Evolutionary conservation across 2,888 invertebrate species (phyloP), one percentile per base, ranked within the genome.

Genomic region (Drosophila neonasuta): DNA sequence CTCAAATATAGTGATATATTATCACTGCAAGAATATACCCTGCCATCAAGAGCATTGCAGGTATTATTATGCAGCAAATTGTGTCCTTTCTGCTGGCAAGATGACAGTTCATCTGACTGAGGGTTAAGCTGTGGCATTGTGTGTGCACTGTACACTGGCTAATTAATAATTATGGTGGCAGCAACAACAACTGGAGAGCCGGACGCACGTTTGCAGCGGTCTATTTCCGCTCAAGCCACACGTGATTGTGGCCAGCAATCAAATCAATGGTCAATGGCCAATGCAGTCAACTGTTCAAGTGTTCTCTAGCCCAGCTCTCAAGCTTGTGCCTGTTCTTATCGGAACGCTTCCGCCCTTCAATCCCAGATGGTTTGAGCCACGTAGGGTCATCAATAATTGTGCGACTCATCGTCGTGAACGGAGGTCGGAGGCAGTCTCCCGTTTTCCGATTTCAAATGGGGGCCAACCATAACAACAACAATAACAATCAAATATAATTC

Each of bases 401-500:
- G 13, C 51, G 56, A 59, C 50, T 72, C 58, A 70, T 75, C 51
- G 61, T 36, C 34, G n/a, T 32, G 9, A 10, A 32, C 36, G 36
- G n/a, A 36, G 24, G 24, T 24, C 24, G 24, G 24, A 24, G 24
- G 24, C 24, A 24, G 32, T 32, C 32, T 41, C 39, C 39, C 39
- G 39, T 41, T 13, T 41, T 41, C 39, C 39, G 39, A 39, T 39
- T 39, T 11, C 29, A 17, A 17, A 41, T 59, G 55, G 30, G 8
- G 30, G 46, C 36, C 36, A 32, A 8, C 32, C 8, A 32, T 32
- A 52, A 58, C 49, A 70, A 51, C 59, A 44, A 48, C 41, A 57
- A 73, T 63, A 72, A 66, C 78, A 83, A 80, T 85, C 80, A 71
- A 83, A 82, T 77, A 83, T 80, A 80, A 85, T 83, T 71, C 71